These are phyloP conservation scores for Stomorhina lunata DNA, from an alignment of 2,888 invertebrate species.

Conservation along the genomic window DNA sequence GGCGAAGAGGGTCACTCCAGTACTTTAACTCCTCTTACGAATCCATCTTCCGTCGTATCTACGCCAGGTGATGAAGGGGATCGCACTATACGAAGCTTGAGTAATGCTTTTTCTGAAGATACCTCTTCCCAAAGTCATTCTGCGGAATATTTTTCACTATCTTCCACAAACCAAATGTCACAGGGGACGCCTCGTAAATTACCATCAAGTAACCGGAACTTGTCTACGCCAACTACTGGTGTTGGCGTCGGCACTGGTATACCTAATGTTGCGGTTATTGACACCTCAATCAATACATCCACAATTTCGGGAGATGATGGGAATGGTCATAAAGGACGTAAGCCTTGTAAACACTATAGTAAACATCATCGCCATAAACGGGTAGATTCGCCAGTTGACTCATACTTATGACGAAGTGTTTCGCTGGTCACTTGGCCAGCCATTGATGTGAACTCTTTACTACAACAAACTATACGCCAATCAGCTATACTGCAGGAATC, in stretches of 20 bases:
- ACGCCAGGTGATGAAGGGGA: constrained; percentile 69
- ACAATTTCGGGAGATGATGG: constrained; percentile 18
- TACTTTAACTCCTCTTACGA: constrained; percentile 74
- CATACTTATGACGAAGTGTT: constrained; percentile 80
- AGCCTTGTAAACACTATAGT: constrained; percentile 72
- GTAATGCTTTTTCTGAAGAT: constrained; percentile 71
- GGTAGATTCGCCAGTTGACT: constrained; percentile 72
- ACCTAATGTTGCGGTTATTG: constrained; percentile 38
- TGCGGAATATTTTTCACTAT: constrained; percentile 77
- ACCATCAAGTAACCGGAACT: constrained; percentile 22
- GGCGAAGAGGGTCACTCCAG: constrained; percentile 69
- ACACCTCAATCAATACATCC: not conserved
- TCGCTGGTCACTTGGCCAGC: constrained; percentile 81
- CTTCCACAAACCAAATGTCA: constrained; percentile 71
- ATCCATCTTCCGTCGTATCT: constrained; percentile 68
- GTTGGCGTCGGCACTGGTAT: not conserved
- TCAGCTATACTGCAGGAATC: constrained; percentile 77
- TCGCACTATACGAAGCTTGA: constrained; percentile 72
- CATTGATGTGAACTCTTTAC: constrained; percentile 79
- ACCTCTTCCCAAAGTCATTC: constrained; percentile 76
- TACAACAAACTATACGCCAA: constrained; percentile 79
- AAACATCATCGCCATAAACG: constrained; percentile 76
- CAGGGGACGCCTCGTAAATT: constrained; percentile 65
- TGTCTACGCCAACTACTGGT: not conserved
- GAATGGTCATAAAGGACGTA: constrained; percentile 47